phyloP scores from a whole-genome alignment of 2,113 vertebrate genomes.

The Triplophysa tibetana region DNA sequence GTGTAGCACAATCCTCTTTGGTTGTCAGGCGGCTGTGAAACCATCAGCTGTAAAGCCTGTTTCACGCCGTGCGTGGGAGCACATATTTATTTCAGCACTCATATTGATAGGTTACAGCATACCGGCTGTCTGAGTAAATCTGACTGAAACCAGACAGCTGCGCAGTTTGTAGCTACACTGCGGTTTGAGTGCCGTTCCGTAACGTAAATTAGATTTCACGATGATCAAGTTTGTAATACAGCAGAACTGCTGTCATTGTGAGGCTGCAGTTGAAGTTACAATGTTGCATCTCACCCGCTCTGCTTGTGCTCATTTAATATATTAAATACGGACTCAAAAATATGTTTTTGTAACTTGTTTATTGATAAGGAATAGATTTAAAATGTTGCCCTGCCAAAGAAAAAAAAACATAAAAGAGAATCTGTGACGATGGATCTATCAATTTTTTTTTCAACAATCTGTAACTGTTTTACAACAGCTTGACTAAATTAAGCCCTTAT shows the following conservation, averaged over 20 bases:
- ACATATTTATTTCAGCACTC: too few species aligned
- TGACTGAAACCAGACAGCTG: too few species aligned
- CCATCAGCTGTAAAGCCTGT: neutral
- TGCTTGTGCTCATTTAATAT: neutral
- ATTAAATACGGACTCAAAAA: neutral
- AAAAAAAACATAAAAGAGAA: neutral
- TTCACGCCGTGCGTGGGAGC: neutral
- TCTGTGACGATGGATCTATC: neutral
- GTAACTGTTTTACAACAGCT: slow-evolving; percentile 20
- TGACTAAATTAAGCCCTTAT: slow-evolving; percentile 28
- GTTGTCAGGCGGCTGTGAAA: neutral
- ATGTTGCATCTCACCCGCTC: neutral
- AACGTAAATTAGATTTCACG: too few species aligned
- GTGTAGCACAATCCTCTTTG: neutral
- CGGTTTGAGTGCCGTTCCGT: too few species aligned
- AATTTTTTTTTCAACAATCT: slow-evolving; percentile 4
- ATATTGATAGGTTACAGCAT: too few species aligned
- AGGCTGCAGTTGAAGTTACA: too few species aligned
- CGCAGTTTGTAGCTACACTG: too few species aligned
- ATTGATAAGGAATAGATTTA: neutral
- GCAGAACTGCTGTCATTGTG: too few species aligned
- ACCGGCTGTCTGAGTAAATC: too few species aligned
- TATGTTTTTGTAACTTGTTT: neutral
- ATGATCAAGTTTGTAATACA: too few species aligned
- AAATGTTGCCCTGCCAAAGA: neutral